A percentile compares a stretch with the other conserved stretches of the same genome.
Evolutionary conservation across 2,888 invertebrate species (phyloP).

Genomic region (Napeogenes sylphis): DNA sequence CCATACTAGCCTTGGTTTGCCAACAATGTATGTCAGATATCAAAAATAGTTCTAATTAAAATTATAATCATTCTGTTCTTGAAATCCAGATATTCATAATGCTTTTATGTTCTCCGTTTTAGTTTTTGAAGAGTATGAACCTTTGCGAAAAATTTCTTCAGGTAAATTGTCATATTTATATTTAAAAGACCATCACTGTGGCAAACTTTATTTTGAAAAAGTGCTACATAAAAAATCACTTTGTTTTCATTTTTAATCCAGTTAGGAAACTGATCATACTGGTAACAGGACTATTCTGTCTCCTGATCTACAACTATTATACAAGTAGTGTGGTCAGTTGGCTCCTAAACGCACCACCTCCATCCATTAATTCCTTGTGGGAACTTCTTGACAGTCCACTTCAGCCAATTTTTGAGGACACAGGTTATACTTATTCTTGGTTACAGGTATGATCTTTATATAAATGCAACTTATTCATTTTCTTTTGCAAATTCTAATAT

Average conservation of each 20-base stretch:
- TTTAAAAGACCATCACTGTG: too few species aligned
- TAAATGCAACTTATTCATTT: background rate
- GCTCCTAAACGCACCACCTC: conserved; percentile 70
- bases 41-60: conserved; percentile 31
- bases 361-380: conserved; percentile 66
- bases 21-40: conserved; percentile 66
- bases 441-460: conserved; percentile 42
- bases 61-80: too few species aligned
- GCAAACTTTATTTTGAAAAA: too few species aligned
- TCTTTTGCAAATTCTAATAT: too few species aligned
- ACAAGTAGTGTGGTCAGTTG: conserved; percentile 79
- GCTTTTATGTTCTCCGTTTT: conserved; percentile 27
- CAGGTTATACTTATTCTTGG: conserved; percentile 69
- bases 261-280: conserved; percentile 55
- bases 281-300: conserved; percentile 57
- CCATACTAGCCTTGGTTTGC: conserved; percentile 59
- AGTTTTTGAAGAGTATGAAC: conserved; percentile 57
- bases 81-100: too few species aligned
- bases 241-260: conserved; percentile 28
- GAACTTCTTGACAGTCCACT: conserved; percentile 73
- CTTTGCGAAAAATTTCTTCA: conserved; percentile 36
- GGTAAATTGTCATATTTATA: conserved; percentile 39
- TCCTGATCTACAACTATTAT: conserved; percentile 77
- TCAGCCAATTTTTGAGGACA: conserved; percentile 68
- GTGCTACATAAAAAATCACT: background rate